These are phyloP conservation scores for Aegithalos caudatus DNA, from an alignment of 2,113 vertebrate genomes.

Conservation along the genomic window DNA sequence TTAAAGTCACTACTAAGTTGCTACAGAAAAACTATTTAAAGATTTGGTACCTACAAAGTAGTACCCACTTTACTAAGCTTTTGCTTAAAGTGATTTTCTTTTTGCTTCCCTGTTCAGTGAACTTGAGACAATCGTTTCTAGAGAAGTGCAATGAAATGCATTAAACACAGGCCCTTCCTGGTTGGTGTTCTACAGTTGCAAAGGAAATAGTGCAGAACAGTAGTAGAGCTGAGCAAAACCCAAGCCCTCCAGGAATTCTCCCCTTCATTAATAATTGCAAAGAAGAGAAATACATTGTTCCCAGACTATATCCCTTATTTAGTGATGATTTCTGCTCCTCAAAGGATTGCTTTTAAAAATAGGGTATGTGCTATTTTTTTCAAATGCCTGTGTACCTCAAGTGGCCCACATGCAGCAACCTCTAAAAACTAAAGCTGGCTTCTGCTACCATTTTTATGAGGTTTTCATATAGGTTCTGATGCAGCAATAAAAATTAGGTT, in stretches of 20 bases:
- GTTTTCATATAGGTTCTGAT: not conserved
- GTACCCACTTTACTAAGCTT: not conserved
- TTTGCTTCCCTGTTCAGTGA: constrained; percentile 29
- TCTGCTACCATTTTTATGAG: not conserved
- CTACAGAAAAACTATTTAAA: not conserved
- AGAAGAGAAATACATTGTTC: not conserved
- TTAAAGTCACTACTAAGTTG: not conserved
- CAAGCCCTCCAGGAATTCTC: constrained; percentile 9
- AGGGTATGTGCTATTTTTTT: not conserved
- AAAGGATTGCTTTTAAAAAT: not conserved
- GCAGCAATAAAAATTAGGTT: not conserved
- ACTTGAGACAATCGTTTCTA: not conserved
- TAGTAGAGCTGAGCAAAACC: not conserved
- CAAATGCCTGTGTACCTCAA: not conserved
- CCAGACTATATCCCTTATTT: not conserved
- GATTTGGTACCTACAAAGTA: not conserved
- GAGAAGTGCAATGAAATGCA: constrained; percentile 12
- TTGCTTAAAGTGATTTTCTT: constrained; percentile 3
- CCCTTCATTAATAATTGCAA: constrained; percentile 16
- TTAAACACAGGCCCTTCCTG: not conserved
- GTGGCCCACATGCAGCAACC: not conserved
- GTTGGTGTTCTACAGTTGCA: not conserved
- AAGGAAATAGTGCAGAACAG: constrained; percentile 39
- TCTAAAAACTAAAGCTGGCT: not conserved
- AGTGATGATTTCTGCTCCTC: not conserved